A percentile compares a stretch with the other conserved stretches of the same genome.
phyloP scores from a whole-genome alignment of 2,797 vertebrate species.

The Lutjanus campechanus region DNA sequence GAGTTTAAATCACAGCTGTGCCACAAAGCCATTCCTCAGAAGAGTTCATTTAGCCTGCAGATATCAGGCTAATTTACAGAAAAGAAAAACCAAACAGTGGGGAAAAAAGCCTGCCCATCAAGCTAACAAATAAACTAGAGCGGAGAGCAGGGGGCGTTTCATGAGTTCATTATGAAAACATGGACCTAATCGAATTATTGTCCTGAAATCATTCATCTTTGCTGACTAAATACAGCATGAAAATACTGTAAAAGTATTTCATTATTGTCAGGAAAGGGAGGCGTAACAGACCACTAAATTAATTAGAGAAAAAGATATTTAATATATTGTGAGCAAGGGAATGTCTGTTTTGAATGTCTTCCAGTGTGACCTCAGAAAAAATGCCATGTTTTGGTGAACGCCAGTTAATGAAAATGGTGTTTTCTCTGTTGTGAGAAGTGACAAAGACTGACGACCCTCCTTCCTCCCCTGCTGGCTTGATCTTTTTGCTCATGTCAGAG shows the following conservation, averaged over 20 bases:
- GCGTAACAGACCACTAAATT: background rate
- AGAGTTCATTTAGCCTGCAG: constrained; percentile 32
- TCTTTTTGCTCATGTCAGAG: constrained; percentile 14
- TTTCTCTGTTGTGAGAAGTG: constrained; percentile 17
- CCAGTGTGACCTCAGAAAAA: background rate
- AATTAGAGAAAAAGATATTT: constrained; percentile 2
- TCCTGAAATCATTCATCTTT: constrained; percentile 8
- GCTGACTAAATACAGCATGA: constrained; percentile 14
- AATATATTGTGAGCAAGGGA: background rate
- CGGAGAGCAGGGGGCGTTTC: constrained; percentile 9
- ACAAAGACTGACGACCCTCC: constrained; percentile 19
- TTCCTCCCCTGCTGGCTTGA: constrained; percentile 8
- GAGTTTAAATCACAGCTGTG: constrained; percentile 40
- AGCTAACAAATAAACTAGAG: constrained; percentile 6
- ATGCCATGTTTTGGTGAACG: constrained; percentile 15
- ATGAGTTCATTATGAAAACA: constrained; percentile 24
- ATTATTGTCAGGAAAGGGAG: background rate
- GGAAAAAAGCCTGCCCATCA: constrained; percentile 11
- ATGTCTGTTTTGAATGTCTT: background rate
- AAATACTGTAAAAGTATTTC: background rate
- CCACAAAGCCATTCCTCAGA: constrained; percentile 48
- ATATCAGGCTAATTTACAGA: constrained; percentile 41
- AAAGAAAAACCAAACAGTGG: constrained; percentile 14
- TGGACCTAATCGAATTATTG: constrained; percentile 6
- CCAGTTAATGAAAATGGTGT: constrained; percentile 12